Evolutionary conservation across 2,797 vertebrate genomes (phyloP), one percentile per base, ranked within the genome.

Genomic region (Coreius guichenoti): DNA sequence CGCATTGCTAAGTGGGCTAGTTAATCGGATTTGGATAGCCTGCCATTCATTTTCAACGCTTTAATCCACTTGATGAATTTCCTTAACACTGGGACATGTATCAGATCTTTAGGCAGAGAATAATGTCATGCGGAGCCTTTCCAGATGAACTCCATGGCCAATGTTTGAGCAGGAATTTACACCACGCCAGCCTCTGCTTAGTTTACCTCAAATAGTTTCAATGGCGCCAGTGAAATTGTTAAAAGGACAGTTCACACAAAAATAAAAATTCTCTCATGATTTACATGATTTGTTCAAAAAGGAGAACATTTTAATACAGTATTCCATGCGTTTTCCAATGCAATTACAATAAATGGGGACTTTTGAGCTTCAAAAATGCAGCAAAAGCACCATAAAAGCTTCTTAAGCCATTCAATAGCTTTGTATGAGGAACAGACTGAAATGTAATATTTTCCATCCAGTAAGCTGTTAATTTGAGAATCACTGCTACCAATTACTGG

Each of bases 151-250:
- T 68, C 49, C 70, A 51, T 26, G 43, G 72, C 58, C 16, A 36
- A 17, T 21, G 21, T 65, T 31, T 65, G 43, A 54, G 63, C 49
- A 78, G 36, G 74, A 84, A 84, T 84, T 54, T 69, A 69, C 17
- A 43, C 36, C 47, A 77, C 43, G 1, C 33, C n/a, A 54, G 8
- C 16, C 31, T 76, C 5, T 56, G 49, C 54, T 56, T 58, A 23
- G 43, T 67, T 29, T 45, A 68, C 47, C 73, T 77, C 23, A 74
- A n/a, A 63, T 14, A 45, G 47, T 26, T 67, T 29, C 23, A 56
- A 16, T 13, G 29, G 31, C 36, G 29, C 16, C 58, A 39, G 5
- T 51, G 1, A 83, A 82, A 63, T 19, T 8, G 26, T 63, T 61
- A 79, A 26, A 45, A 16, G 39, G 12, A 26, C n/a, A 43, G 8